Conservation (phyloP, 2,797 vertebrate species). For the Macrochelys suwanniensis region DNA sequence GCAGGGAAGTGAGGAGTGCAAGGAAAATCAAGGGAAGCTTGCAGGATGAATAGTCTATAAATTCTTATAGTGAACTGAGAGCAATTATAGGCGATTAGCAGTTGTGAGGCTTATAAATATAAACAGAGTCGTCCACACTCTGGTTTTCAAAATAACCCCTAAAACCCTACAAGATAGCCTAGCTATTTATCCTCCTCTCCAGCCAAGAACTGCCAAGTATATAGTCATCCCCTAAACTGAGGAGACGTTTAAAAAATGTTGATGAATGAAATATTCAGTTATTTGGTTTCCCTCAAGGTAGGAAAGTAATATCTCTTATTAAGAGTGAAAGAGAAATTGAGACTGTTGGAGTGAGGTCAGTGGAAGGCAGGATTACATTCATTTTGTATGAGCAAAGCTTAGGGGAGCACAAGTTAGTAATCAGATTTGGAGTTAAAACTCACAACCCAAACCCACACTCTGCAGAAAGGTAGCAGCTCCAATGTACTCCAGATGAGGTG, state of each 20-base stretch:
- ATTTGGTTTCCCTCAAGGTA: conserved; percentile 34
- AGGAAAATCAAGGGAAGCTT: not conserved
- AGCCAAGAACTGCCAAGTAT: not conserved
- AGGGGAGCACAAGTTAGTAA: conserved; percentile 51
- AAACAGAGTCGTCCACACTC: conserved; percentile 1
- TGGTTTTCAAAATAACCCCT: not conserved
- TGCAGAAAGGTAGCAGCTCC: conserved; percentile 36
- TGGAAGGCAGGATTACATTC: conserved; percentile 37
- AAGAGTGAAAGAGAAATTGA: conserved; percentile 44
- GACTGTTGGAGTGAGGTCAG: not conserved
- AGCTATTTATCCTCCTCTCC: not conserved
- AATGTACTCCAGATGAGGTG: not conserved
- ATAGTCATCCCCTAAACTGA: conserved; percentile 10
- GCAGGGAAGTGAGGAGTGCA: not conserved
- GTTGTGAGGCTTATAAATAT: not conserved
- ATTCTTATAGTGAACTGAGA: not conserved
- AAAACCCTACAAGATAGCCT: not conserved
- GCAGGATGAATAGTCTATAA: not conserved
- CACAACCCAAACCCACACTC: conserved; percentile 29
- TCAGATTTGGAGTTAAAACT: conserved; percentile 60
- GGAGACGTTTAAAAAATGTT: not conserved
- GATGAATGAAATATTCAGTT: conserved; percentile 48
- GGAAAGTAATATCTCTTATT: conserved; percentile 45
- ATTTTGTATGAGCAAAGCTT: conserved; percentile 51
- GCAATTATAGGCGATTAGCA: not conserved